Percentiles rank a stretch among this genome's conserved stretches.
phyloP scores from a whole-genome alignment of 2,113 vertebrate genomes.

The Sakesphorus luctuosus region DNA sequence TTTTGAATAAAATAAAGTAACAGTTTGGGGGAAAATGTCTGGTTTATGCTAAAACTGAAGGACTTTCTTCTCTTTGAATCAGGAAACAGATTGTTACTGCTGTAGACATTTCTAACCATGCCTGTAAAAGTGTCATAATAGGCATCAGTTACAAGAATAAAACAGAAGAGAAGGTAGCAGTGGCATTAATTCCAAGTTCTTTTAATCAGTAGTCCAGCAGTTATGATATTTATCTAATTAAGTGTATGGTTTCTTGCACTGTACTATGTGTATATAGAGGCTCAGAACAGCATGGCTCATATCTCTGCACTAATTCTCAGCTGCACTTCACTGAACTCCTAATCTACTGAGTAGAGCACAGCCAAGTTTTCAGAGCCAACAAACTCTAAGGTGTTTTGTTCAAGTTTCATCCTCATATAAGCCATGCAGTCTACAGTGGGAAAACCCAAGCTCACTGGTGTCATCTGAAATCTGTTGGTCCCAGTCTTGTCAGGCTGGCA shows the following conservation, averaged over 20 bases:
- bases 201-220: background rate
- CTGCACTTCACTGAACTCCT: background rate
- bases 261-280: rapidly evolving
- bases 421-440: background rate
- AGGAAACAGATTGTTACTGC: background rate
- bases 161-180: background rate
- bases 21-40: background rate
- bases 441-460: background rate
- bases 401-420: background rate
- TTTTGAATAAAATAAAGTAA: background rate
- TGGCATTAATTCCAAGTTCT: background rate
- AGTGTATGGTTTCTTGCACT: rapidly evolving
- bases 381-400: background rate
- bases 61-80: background rate
- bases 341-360: background rate
- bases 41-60: background rate
- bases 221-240: background rate
- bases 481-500: background rate
- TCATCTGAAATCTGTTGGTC: background rate
- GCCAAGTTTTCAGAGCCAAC: background rate
- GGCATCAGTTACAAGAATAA: background rate
- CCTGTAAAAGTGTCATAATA: background rate
- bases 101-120: background rate
- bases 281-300: background rate
- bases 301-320: background rate